phyloP scores from a whole-genome alignment of 2,113 vertebrate genomes.

The Neolamprologus hecqui region DNA sequence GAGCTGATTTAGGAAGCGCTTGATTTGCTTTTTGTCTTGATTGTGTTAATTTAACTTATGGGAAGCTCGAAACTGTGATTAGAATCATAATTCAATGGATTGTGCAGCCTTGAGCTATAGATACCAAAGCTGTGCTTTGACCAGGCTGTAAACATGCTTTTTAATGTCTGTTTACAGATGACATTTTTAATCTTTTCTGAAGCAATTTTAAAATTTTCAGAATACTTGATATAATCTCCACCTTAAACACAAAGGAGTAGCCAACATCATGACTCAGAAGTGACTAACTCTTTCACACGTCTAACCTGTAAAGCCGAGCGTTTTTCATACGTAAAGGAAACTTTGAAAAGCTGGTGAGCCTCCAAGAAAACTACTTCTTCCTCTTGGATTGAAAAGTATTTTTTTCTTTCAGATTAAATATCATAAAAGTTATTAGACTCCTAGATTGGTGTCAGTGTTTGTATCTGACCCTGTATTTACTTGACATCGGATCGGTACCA shows the following conservation, averaged over 20 bases:
- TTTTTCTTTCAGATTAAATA: not conserved
- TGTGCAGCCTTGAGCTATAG: not conserved
- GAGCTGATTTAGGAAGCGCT: not conserved
- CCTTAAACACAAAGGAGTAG: not conserved
- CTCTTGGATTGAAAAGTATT: not conserved
- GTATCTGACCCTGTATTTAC: not conserved
- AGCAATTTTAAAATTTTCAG: not conserved
- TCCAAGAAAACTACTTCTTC: not conserved
- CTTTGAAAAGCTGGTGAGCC: not conserved
- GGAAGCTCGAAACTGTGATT: not conserved
- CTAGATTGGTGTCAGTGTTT: not conserved
- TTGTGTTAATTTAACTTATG: not conserved
- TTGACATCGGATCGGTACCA: accelerated
- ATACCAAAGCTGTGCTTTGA: not conserved
- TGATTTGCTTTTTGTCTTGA: not conserved
- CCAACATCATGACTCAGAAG: not conserved
- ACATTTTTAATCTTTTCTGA: not conserved
- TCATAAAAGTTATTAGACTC: not conserved
- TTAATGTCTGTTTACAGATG: not conserved
- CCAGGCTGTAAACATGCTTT: not conserved
- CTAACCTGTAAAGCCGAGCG: not conserved
- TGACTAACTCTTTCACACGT: not conserved
- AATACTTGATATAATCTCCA: not conserved
- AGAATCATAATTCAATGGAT: not conserved
- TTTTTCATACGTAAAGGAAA: not conserved